A percentile compares a stretch with the other conserved stretches of the same genome.
These are phyloP conservation scores for Narcine bancroftii DNA, from an alignment of 2,113 vertebrate species.

Conservation along the genomic window DNA sequence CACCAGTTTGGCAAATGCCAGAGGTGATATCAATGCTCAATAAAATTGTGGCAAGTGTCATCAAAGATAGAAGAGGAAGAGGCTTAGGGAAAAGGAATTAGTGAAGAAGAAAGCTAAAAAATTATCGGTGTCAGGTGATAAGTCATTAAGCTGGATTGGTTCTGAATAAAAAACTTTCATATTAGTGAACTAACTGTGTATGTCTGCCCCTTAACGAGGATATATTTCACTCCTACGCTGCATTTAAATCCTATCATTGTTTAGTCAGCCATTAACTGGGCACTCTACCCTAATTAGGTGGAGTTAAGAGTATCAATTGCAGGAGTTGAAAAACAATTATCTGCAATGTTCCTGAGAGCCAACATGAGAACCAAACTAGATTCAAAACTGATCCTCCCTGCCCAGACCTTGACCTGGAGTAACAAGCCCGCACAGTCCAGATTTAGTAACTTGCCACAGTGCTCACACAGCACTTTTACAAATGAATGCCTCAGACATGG, in stretches of 20 bases:
- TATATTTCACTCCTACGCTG: conserved; percentile 28
- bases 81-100: not conserved
- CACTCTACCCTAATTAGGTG: not conserved
- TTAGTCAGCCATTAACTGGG: conserved; percentile 26
- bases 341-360: not conserved
- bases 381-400: not conserved
- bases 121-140: not conserved
- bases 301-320: not conserved
- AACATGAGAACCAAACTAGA: not conserved
- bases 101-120: not conserved
- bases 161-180: conserved; percentile 24
- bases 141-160: not conserved
- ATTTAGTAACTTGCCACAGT: too few species aligned
- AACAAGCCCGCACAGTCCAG: not conserved
- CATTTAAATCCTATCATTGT: conserved; percentile 33
- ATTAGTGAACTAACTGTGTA: not conserved
- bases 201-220: not conserved
- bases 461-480: not conserved
- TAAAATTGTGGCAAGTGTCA: not conserved
- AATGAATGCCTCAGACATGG: not conserved
- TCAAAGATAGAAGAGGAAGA: not conserved
- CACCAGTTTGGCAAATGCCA: not conserved
- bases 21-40: not conserved
- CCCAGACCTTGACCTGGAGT: not conserved
- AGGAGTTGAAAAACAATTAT: not conserved